These are phyloP conservation scores for Aplodontia rufa DNA, from an alignment of 2,113 vertebrate species.

Conservation along the genomic window DNA sequence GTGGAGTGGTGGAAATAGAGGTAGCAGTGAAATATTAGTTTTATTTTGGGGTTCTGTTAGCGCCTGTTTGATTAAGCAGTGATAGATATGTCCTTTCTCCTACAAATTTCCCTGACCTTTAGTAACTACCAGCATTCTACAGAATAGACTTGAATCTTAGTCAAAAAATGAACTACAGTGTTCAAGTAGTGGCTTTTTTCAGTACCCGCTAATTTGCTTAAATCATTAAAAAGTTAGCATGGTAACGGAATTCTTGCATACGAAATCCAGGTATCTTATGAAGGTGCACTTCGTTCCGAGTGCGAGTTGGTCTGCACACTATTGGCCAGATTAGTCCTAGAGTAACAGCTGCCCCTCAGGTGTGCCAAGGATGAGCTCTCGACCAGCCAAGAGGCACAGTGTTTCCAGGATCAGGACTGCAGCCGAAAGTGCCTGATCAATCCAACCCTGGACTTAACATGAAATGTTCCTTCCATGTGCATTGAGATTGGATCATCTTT, in stretches of 20 bases:
- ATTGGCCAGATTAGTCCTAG: not conserved
- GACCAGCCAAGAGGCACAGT: not conserved
- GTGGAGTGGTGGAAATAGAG: not conserved
- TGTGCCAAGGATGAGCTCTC: not conserved
- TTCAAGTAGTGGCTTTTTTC: not conserved
- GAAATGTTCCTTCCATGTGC: not conserved
- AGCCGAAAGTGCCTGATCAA: fast-evolving
- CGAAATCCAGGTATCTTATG: not conserved
- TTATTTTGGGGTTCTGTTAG: not conserved
- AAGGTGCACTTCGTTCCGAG: not conserved
- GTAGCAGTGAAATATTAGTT: not conserved
- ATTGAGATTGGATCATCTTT: not conserved
- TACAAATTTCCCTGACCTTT: not conserved
- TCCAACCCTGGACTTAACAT: not conserved
- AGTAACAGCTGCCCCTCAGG: not conserved
- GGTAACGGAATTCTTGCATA: not conserved
- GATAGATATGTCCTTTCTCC: not conserved
- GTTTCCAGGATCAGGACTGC: not conserved
- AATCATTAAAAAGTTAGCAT: not conserved
- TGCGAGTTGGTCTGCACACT: not conserved
- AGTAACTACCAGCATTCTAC: not conserved
- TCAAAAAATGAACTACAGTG: not conserved
- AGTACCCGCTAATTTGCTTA: not conserved
- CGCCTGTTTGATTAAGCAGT: not conserved
- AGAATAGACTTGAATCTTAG: not conserved